Percentiles rank a stretch among this genome's conserved stretches.
These are phyloP conservation scores for Alentia gelatinosa DNA, from an alignment of 2,888 invertebrate genomes.

Conservation along the genomic window DNA sequence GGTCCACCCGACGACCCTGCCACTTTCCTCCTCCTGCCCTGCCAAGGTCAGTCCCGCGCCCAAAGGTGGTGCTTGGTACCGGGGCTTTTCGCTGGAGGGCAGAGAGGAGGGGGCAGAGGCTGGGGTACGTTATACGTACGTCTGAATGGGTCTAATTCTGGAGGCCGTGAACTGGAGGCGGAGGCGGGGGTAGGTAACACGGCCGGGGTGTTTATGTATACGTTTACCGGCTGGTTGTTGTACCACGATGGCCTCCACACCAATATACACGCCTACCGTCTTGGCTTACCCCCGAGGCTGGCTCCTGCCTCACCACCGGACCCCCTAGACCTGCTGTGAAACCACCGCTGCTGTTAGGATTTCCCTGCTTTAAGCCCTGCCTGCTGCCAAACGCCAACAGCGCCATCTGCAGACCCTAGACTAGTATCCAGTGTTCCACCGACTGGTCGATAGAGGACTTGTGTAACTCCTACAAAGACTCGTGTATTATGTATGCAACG, in stretches of 20 bases:
- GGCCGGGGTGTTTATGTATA: conserved; percentile 1
- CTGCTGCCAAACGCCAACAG: not conserved
- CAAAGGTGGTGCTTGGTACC: too few relatives aligned
- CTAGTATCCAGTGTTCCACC: not conserved
- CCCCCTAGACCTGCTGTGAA: too few relatives aligned
- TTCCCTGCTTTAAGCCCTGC: not conserved
- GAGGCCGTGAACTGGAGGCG: not conserved
- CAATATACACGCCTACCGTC: not conserved
- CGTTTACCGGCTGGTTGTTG: not conserved
- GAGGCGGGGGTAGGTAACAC: not conserved
- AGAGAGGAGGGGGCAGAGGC: not conserved
- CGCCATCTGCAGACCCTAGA: not conserved
- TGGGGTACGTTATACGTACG: not conserved
- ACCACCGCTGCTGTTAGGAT: too few relatives aligned
- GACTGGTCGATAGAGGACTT: not conserved
- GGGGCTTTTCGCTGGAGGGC: not conserved
- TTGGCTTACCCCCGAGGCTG: not conserved
- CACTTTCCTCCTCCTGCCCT: not conserved
- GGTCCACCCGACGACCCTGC: not conserved
- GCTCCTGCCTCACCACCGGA: too few relatives aligned
- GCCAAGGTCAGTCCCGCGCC: too few relatives aligned
- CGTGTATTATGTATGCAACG: not conserved
- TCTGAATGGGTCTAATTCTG: not conserved
- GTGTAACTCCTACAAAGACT: not conserved
- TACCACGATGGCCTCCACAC: not conserved